phyloP scores from a whole-genome alignment of 92 coral and sea anemone species.

The Isaurus tuberculatus region DNA sequence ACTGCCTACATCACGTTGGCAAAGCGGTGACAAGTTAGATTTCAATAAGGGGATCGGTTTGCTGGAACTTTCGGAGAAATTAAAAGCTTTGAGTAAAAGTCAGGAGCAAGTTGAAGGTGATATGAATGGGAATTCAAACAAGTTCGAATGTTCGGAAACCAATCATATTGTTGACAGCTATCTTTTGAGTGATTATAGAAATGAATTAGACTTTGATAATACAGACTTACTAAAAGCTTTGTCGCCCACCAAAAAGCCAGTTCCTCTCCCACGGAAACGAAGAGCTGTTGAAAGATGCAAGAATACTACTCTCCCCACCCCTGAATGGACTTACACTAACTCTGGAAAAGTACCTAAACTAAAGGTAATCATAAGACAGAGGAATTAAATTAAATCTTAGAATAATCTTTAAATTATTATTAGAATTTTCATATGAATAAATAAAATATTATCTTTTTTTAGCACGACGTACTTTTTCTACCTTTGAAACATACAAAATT shows the following conservation, averaged over 20 bases:
- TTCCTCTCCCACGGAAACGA: conserved; percentile 47
- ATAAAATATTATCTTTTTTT: too few species aligned
- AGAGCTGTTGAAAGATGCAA: neutral
- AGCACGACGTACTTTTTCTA: too few species aligned
- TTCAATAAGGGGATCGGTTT: conserved; percentile 68
- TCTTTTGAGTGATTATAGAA: conserved; percentile 52
- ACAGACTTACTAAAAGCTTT: conserved; percentile 35
- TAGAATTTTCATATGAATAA: too few species aligned
- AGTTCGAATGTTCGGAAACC: conserved; percentile 30
- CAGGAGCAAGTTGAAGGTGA: conserved; percentile 57
- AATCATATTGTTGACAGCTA: conserved; percentile 33
- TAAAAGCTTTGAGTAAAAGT: conserved; percentile 78
- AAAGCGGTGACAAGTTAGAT: conserved; percentile 68
- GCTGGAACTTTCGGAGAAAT: conserved; percentile 80
- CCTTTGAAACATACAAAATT: too few species aligned
- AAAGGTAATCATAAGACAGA: too few species aligned
- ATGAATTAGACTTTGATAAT: conserved; percentile 54
- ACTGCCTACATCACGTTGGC: conserved; percentile 70
- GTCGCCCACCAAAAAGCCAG: conserved; percentile 47
- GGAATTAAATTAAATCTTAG: too few species aligned
- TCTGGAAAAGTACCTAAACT: conserved; percentile 32
- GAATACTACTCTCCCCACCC: neutral
- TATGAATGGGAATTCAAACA: conserved; percentile 12
- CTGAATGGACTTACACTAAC: neutral
- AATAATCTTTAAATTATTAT: too few species aligned